Evolutionary conservation across 2,113 vertebrate genomes (phyloP), one percentile per base, ranked within the genome.

Genomic region (Tonatia bakeri): DNA sequence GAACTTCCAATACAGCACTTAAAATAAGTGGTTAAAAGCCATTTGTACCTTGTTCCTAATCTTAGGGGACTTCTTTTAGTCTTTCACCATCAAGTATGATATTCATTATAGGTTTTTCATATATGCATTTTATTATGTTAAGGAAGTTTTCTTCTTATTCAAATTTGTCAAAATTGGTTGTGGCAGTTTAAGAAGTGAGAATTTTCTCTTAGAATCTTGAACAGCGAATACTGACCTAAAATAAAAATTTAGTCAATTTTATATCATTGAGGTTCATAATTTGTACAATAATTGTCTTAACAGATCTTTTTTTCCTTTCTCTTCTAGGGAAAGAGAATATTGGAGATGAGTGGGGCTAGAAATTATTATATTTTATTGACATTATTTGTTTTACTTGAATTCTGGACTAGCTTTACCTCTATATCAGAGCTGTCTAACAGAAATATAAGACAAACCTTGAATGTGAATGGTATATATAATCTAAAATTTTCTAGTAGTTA

Each of bases 401-500:
- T 95, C 59, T 93, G 26, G 81, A 45, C 24, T 73, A 70, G 4
- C 36, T 13, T 45, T 65, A 45, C 56, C 11, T 89, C 47, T 83
- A 1, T 31, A 26, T 76, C 16, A 86, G 2, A 28, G 22, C 52
- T 91, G 52, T 87, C 9, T 56, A 69, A 67, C 13, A 92, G 15
- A 87, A 75, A 85, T 47, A 54, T 14, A 52, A n/a, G 28, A 31
- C 0, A n/a, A 82, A 4, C 5, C 50, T 64, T 5, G 40, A 96
- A 65, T 28, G 1, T 72, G n/a, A 82, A 43, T 40, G 88, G 13
- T 8, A 59, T 24, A 5, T 69, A 2, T 70, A 89, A 83, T 83
- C 22, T 87, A 86, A 93, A 91, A n/a, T 38, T 96, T 95, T 82
- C 47, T 69, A 38, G 19, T 82, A 47, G 65, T n/a, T 83, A 59